Conservation (phyloP, 2,797 vertebrate species). For the Otolemur crassicaudatus region DNA sequence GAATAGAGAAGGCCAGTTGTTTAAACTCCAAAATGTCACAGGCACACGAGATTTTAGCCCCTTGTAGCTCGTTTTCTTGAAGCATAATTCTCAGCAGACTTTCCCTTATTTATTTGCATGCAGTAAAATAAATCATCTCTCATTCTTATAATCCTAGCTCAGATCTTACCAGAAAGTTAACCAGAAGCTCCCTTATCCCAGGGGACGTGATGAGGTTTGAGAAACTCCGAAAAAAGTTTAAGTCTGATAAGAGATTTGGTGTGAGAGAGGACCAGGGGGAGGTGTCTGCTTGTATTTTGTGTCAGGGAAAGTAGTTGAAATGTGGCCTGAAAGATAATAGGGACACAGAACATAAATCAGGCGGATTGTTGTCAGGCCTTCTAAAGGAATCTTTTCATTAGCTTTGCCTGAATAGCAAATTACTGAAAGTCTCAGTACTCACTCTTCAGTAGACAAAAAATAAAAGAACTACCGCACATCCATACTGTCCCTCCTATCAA, state of each 20-base stretch:
- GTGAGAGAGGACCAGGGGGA: neutral
- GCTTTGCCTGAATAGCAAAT: constrained; percentile 58
- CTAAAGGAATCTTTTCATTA: constrained; percentile 42
- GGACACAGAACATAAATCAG: constrained; percentile 1
- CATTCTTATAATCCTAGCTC: neutral
- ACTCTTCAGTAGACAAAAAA: neutral
- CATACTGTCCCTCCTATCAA: neutral
- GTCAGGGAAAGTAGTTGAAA: neutral
- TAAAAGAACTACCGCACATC: neutral
- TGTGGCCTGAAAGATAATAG: neutral
- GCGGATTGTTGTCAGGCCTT: neutral
- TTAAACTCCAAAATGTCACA: neutral
- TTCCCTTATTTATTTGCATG: neutral
- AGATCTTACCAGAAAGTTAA: neutral
- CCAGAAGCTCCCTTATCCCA: neutral
- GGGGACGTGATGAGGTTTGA: neutral
- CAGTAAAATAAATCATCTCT: neutral
- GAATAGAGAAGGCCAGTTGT: neutral
- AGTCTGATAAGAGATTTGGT: neutral
- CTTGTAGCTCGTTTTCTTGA: neutral
- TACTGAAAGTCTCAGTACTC: constrained; percentile 42
- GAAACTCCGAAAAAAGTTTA: neutral
- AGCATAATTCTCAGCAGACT: neutral
- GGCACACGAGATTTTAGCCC: neutral
- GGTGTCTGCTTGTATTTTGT: neutral